These are phyloP conservation scores for Gnathonemus longibarbis DNA, from an alignment of 2,113 vertebrate species.

Conservation along the genomic window DNA sequence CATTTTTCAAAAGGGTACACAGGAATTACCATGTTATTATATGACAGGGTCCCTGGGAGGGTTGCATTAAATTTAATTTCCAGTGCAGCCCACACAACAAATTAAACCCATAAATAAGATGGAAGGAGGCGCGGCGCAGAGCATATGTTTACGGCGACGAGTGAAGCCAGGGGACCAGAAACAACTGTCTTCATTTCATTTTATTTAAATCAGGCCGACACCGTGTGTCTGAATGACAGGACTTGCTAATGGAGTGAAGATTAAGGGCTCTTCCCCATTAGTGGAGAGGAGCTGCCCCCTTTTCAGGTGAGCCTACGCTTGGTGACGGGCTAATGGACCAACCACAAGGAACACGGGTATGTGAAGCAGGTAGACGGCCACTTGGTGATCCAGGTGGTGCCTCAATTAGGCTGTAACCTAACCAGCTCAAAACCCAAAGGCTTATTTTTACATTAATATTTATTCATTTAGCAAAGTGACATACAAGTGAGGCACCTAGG, in stretches of 20 bases:
- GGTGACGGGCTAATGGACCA: conserved; percentile 23
- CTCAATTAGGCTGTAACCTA: background rate
- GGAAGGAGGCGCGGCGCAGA: conserved; percentile 96
- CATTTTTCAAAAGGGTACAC: conserved; percentile 99
- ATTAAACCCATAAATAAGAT: conserved; percentile 99
- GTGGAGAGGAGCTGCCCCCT: conserved; percentile 74
- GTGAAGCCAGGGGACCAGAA: conserved; percentile 98
- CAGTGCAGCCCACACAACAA: conserved; percentile 99
- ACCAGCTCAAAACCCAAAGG: background rate
- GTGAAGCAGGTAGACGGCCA: background rate
- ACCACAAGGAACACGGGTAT: conserved; percentile 18
- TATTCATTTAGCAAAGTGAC: background rate
- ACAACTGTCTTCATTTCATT: conserved; percentile 99
- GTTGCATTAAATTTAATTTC: conserved; percentile 99
- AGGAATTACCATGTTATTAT: conserved; percentile 99
- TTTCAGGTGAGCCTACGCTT: conserved; percentile 50
- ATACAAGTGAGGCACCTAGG: background rate
- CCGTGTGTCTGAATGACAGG: conserved; percentile 99
- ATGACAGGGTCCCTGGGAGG: conserved; percentile 99
- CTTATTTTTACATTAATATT: background rate
- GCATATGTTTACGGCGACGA: conserved; percentile 99
- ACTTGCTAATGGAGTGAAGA: conserved; percentile 90
- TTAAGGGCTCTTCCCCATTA: conserved; percentile 89
- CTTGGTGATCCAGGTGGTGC: background rate
- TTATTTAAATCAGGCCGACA: conserved; percentile 99